These are phyloP conservation scores for Aphodius sticticus DNA, from an alignment of 2,888 invertebrate species.

Conservation along the genomic window DNA sequence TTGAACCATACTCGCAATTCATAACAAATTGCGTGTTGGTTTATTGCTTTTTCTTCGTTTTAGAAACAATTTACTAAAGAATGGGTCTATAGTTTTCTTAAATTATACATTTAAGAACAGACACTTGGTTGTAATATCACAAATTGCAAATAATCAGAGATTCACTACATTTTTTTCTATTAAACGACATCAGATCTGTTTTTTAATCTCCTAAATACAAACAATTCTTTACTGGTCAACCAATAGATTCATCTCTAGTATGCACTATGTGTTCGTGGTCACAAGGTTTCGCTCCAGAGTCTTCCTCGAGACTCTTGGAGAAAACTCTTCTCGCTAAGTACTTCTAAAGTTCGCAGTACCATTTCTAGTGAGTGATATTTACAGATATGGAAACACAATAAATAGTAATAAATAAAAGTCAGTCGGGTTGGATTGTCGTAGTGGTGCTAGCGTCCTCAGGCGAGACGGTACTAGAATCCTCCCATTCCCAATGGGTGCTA, in stretches of 20 bases:
- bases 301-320: background rate
- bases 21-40: background rate
- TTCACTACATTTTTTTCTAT: background rate
- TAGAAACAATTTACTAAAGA: no score
- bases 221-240: background rate
- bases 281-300: background rate
- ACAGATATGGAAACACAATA: conserved; percentile 55
- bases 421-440: conserved; percentile 52
- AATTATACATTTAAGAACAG: background rate
- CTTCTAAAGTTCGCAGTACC: background rate
- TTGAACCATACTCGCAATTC: background rate
- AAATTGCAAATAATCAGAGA: background rate
- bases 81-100: background rate
- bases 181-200: background rate
- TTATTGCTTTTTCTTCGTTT: background rate
- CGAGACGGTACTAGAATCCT: conserved; percentile 53
- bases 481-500: conserved; percentile 58
- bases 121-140: background rate
- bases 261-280: background rate
- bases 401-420: conserved; percentile 61
- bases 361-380: background rate
- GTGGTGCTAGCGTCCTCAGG: conserved; percentile 48
- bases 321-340: background rate
- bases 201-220: background rate
- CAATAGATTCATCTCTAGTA: background rate